Evolutionary conservation across 2,113 vertebrate species (phyloP).

Genomic region (Pituophis catenifer): DNA sequence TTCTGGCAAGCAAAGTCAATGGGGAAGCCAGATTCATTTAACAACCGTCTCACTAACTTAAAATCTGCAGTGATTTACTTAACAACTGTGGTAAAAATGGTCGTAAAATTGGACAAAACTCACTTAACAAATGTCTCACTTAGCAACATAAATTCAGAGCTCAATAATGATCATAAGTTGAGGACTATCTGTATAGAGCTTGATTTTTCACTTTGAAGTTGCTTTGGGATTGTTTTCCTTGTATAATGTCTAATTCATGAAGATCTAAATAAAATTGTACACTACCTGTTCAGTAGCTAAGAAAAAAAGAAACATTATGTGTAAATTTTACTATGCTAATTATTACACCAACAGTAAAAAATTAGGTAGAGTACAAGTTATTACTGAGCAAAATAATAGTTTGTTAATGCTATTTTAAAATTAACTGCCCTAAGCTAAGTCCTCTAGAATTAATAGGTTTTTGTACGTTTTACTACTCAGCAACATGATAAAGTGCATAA

Average conservation of each 20-base stretch:
- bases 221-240: background rate
- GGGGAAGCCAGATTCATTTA: too few species aligned
- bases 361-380: conserved; percentile 7
- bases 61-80: too few species aligned
- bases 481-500: too few species aligned
- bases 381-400: background rate
- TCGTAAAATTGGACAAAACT: too few species aligned
- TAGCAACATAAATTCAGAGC: too few species aligned
- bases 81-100: too few species aligned
- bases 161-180: too few species aligned
- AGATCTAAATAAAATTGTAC: conserved; percentile 20
- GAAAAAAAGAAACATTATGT: conserved; percentile 8
- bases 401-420: background rate
- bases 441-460: too few species aligned
- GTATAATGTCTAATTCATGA: background rate
- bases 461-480: too few species aligned
- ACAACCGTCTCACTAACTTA: too few species aligned
- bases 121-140: too few species aligned
- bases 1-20: too few species aligned
- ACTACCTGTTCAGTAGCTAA: background rate
- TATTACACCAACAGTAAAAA: background rate
- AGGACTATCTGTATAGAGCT: background rate
- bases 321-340: background rate
- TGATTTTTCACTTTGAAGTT: background rate
- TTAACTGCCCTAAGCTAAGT: background rate